Percentiles rank a stretch among this genome's conserved stretches.
These are phyloP conservation scores for Mesembrinibis cayennensis DNA, from an alignment of 2,113 vertebrate genomes.

Conservation along the genomic window DNA sequence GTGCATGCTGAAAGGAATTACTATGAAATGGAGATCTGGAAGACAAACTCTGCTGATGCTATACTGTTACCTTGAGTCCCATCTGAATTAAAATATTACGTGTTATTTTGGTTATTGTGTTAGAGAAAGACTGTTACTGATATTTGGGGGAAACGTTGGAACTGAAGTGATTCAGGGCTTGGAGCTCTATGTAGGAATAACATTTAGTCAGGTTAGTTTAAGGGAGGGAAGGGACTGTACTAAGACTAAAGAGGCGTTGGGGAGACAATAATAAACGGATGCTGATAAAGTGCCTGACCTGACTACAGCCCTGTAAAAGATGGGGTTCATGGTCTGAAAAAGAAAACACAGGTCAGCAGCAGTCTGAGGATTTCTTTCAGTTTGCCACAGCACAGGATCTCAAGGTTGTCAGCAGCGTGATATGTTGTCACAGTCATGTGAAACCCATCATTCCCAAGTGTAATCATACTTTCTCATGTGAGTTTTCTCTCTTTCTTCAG, in stretches of 20 bases:
- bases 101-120: conserved; percentile 5
- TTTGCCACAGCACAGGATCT: background rate
- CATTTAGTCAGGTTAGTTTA: background rate
- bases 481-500: conserved; percentile 21
- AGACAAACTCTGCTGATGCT: background rate
- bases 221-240: background rate
- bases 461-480: background rate
- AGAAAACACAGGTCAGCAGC: background rate
- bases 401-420: background rate
- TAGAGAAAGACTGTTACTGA: background rate
- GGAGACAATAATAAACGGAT: background rate
- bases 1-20: background rate
- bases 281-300: background rate
- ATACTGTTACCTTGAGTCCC: background rate
- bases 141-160: background rate
- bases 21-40: background rate
- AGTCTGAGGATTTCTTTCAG: background rate
- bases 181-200: background rate
- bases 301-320: background rate
- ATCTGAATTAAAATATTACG: background rate
- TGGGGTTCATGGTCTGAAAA: background rate
- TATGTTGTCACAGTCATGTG: background rate
- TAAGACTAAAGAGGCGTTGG: background rate
- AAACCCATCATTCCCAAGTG: conserved; percentile 7
- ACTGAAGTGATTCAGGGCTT: background rate